Conservation (phyloP, 2,888 invertebrate species). For the Megaustenia siamemsis region DNA sequence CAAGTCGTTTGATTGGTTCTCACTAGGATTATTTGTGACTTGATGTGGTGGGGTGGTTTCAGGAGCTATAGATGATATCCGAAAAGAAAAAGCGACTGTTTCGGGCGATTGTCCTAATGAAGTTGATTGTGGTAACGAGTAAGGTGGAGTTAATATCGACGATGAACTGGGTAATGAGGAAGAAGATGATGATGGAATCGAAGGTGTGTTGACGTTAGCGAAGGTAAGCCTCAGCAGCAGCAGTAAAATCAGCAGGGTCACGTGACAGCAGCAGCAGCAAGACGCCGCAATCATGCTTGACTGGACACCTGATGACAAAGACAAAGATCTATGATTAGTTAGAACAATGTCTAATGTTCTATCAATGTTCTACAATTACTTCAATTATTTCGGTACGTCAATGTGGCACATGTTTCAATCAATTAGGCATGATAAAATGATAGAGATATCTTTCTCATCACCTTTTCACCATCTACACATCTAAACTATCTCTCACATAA, state of each 20-base stretch:
- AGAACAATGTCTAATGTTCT: no score
- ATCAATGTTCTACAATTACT: no score
- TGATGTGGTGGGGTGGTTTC: neutral
- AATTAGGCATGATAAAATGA: no score
- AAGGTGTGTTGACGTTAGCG: conserved; percentile 50
- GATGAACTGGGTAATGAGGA: conserved; percentile 50
- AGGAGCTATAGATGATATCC: neutral
- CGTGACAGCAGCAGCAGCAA: conserved; percentile 62
- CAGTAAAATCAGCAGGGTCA: conserved; percentile 69
- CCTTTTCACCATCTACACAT: no score
- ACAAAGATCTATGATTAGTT: no score
- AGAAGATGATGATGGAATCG: conserved; percentile 39
- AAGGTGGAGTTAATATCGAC: conserved; percentile 39
- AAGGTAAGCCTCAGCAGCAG: conserved; percentile 62
- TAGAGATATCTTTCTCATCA: no score
- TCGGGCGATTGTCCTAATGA: conserved; percentile 9
- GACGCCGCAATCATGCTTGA: conserved; percentile 72
- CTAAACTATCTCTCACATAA: no score
- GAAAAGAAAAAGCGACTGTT: neutral
- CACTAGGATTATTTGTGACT: neutral
- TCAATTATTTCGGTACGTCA: no score
- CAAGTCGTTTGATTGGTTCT: neutral
- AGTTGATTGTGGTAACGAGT: conserved; percentile 22
- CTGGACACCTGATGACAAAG: conserved; percentile 64
- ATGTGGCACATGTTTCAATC: no score